Conservation (phyloP, 2,888 invertebrate genomes). For the Myathropa florea region DNA sequence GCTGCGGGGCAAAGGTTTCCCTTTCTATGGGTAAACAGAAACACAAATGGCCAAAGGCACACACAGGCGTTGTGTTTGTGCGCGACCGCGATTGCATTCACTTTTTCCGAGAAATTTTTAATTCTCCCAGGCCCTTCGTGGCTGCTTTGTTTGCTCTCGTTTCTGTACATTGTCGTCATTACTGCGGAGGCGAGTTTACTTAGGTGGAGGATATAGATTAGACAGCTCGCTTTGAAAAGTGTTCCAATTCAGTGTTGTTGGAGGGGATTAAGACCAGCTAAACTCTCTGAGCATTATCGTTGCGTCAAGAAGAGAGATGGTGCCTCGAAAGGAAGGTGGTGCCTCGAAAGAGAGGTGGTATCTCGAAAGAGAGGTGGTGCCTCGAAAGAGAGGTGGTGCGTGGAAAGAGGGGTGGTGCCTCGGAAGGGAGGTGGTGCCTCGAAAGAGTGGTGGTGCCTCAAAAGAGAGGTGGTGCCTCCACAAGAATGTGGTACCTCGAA, state of each 20-base stretch:
- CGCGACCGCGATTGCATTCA: slow-evolving; percentile 23
- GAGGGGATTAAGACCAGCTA: background rate
- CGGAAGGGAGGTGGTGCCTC: too few relatives aligned
- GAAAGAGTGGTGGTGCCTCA: too few relatives aligned
- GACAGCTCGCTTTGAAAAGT: slow-evolving; percentile 1
- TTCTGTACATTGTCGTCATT: slow-evolving; percentile 15
- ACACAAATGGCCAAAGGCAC: background rate
- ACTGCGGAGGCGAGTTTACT: background rate
- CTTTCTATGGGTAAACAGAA: slow-evolving; percentile 33
- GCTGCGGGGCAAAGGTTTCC: slow-evolving; percentile 26
- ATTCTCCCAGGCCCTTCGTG: background rate
- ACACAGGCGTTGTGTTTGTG: slow-evolving; percentile 17
- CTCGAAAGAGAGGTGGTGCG: too few relatives aligned
- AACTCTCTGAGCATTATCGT: too few relatives aligned
- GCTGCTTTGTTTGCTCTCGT: slow-evolving; percentile 30
- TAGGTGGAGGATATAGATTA: background rate
- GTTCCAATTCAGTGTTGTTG: background rate
- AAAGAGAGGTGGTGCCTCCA: too few relatives aligned
- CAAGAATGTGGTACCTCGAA: too few relatives aligned
- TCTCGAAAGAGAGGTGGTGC: too few relatives aligned
- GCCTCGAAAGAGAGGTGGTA: too few relatives aligned
- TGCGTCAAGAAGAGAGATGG: too few relatives aligned
- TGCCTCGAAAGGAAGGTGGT: too few relatives aligned
- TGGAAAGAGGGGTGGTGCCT: too few relatives aligned
- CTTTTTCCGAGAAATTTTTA: slow-evolving; percentile 28